phyloP scores from a whole-genome alignment of 2,797 vertebrate genomes.

The Phaenicophaeus curvirostris region DNA sequence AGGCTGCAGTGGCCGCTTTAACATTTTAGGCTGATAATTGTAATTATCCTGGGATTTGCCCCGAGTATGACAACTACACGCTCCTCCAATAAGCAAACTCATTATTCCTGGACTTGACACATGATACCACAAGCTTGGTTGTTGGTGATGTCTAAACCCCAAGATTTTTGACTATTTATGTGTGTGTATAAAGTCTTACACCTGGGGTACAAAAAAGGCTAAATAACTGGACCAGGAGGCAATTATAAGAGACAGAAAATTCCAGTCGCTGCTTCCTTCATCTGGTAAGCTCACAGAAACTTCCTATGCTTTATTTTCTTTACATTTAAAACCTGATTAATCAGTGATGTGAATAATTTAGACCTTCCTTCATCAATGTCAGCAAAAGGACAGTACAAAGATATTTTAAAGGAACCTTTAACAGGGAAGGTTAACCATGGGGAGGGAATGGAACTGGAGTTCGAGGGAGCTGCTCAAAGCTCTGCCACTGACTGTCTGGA shows the following conservation, averaged over 20 bases:
- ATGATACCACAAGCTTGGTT: fast-evolving
- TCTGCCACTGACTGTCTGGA: not conserved
- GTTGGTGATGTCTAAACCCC: not conserved
- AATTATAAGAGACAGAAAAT: not conserved
- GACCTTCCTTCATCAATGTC: not conserved
- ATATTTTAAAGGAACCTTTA: not conserved
- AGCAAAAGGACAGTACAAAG: not conserved
- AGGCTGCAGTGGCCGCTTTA: not conserved
- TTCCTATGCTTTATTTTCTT: not conserved
- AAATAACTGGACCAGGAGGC: not conserved
- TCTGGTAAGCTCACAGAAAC: not conserved
- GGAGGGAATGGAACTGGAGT: not conserved
- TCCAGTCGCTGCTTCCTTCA: not conserved
- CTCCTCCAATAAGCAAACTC: not conserved
- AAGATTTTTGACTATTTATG: not conserved
- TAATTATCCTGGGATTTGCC: not conserved
- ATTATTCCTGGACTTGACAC: not conserved
- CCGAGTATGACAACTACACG: not conserved
- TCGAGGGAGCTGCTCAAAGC: not conserved
- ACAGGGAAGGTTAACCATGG: not conserved
- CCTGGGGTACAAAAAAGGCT: not conserved
- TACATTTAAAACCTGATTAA: not conserved
- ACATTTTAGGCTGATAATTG: not conserved
- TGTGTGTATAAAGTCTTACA: not conserved
- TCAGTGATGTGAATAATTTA: not conserved